These are phyloP conservation scores for Balanococcus diminutus DNA, from an alignment of 2,888 invertebrate species.

Conservation along the genomic window DNA sequence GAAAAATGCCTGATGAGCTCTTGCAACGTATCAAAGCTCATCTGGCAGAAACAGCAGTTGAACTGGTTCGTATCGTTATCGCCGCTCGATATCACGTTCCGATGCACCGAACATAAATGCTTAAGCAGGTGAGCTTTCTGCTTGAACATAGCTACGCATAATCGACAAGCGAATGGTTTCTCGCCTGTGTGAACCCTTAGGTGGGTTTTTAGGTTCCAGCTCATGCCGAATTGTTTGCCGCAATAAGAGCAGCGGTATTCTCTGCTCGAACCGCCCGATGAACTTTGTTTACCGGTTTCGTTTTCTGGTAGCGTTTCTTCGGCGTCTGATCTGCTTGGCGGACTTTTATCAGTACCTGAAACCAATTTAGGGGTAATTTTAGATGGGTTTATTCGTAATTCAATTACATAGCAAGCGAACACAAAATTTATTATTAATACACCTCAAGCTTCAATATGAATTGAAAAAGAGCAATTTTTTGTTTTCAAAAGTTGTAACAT, in stretches of 20 bases:
- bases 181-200: slow-evolving; percentile 86
- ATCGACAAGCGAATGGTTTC: slow-evolving; percentile 85
- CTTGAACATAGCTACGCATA: slow-evolving; percentile 90
- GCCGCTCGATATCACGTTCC: slow-evolving; percentile 83
- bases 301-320: slow-evolving; percentile 52
- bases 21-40: slow-evolving; percentile 83
- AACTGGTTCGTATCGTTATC: slow-evolving; percentile 75
- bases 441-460: too few species aligned
- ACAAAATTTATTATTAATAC: too few species aligned
- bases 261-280: slow-evolving; percentile 66
- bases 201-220: slow-evolving; percentile 90
- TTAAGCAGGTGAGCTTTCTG: slow-evolving; percentile 87
- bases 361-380: background rate
- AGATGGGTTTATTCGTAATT: background rate
- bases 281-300: slow-evolving; percentile 55
- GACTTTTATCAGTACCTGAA: slow-evolving; percentile 47
- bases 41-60: slow-evolving; percentile 86
- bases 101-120: slow-evolving; percentile 86
- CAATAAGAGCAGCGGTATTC: slow-evolving; percentile 89
- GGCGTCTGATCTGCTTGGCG: slow-evolving; percentile 52
- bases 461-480: background rate
- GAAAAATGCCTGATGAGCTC: slow-evolving; percentile 86
- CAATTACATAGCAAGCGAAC: too few species aligned
- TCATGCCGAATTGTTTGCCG: slow-evolving; percentile 90
- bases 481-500: background rate